Percentiles rank a stretch among this genome's conserved stretches.
phyloP scores from a whole-genome alignment of 2,888 invertebrate genomes.

The Chamaedrilus cognettii region DNA sequence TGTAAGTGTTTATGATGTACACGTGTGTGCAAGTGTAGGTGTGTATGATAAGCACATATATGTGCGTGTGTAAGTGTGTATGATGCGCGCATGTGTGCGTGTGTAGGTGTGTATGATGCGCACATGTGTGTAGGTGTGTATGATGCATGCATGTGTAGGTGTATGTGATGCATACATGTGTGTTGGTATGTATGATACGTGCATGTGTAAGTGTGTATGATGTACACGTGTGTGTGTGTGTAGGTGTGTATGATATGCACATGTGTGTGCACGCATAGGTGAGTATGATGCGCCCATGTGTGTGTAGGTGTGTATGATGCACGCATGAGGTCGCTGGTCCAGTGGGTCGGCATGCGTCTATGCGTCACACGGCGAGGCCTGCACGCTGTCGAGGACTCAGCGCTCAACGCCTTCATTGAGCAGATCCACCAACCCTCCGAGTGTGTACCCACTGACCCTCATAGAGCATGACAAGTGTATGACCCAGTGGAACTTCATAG shows the following conservation, averaged over 20 bases:
- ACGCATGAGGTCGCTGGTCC: constrained; percentile 66
- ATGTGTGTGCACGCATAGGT: constrained; percentile 44
- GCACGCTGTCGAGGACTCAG: constrained; percentile 66
- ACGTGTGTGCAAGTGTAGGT: too few species aligned
- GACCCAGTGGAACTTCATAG: too few species aligned
- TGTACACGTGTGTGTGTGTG: background rate
- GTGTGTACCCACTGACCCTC: too few species aligned
- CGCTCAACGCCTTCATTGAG: constrained; percentile 63
- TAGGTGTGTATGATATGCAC: constrained; percentile 69
- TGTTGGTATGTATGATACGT: too few species aligned
- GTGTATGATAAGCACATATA: too few species aligned
- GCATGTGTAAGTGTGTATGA: background rate
- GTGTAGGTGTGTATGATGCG: too few species aligned
- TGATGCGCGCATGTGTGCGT: too few species aligned
- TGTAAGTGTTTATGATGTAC: too few species aligned
- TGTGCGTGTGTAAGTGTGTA: too few species aligned
- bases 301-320: constrained; percentile 68
- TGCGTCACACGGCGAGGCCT: constrained; percentile 64
- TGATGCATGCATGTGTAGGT: too few species aligned
- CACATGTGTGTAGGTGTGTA: too few species aligned
- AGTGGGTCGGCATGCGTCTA: constrained; percentile 64
- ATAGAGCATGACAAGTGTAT: background rate
- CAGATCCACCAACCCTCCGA: constrained; percentile 58
- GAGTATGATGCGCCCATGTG: background rate
- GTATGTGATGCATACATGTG: too few species aligned